Conservation (phyloP, 1,140 invertebrate species). For the Hyposmocoma kahamanoa region DNA sequence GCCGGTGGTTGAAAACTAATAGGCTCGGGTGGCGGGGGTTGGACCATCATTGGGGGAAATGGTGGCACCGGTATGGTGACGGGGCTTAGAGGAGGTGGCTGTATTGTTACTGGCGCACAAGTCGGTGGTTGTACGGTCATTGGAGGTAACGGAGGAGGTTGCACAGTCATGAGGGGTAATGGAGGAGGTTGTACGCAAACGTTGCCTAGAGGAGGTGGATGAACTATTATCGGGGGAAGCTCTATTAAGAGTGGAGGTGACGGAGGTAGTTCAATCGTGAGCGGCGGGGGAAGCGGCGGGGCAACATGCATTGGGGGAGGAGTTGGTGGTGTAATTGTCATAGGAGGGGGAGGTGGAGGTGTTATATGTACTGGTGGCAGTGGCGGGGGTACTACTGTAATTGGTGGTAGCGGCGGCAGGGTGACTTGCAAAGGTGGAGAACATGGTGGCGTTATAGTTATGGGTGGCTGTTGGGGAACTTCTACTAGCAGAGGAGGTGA, state of each 20-base stretch:
- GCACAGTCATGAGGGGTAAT: constrained; percentile 41
- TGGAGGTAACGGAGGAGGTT: constrained; percentile 42
- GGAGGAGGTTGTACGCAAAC: constrained; percentile 46
- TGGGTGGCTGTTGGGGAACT: constrained; percentile 36
- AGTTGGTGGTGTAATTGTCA: constrained; percentile 45
- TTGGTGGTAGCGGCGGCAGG: constrained; percentile 35
- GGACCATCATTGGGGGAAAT: constrained; percentile 40
- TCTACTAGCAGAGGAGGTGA: constrained; percentile 38
- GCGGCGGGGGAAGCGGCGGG: constrained; percentile 37
- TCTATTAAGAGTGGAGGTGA: constrained; percentile 41
- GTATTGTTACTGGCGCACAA: constrained; percentile 42
- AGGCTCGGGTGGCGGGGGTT: constrained; percentile 36
- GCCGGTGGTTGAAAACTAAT: constrained; percentile 41
- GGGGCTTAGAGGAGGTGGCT: constrained; percentile 41
- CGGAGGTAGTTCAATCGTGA: constrained; percentile 40
- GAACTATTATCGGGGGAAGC: constrained; percentile 46
- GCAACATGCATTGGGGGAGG: constrained; percentile 43
- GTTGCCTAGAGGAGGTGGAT: constrained; percentile 27
- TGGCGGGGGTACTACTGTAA: constrained; percentile 16
- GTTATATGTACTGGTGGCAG: constrained; percentile 14
- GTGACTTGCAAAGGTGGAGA: constrained; percentile 37
- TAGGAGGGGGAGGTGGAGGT: constrained; percentile 36
- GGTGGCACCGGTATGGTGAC: constrained; percentile 52
- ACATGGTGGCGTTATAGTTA: constrained; percentile 39
- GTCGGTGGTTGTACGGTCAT: constrained; percentile 46